A percentile compares a stretch with the other conserved stretches of the same genome.
phyloP scores from a whole-genome alignment of 2,797 vertebrate species.

The Sciurus carolinensis region DNA sequence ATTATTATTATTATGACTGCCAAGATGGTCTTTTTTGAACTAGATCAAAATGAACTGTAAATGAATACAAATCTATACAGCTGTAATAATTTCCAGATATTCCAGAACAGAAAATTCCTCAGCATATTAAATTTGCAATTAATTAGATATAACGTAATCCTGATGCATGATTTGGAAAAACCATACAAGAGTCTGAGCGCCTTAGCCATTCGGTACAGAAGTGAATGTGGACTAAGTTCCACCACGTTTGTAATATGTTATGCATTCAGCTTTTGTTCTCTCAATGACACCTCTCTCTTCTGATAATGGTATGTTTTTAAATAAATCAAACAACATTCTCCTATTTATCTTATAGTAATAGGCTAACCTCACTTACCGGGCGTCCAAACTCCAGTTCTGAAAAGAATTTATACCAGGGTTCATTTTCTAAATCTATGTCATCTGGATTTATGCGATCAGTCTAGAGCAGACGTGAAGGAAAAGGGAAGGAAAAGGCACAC shows the following conservation, averaged over 20 bases:
- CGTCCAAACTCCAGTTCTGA: constrained; percentile 99
- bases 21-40: not conserved
- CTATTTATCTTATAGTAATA: constrained; percentile 85
- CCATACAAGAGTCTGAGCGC: rapidly evolving
- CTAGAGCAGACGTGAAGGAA: constrained; percentile 94
- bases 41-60: constrained; percentile 59
- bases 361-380: constrained; percentile 96
- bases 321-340: constrained; percentile 80
- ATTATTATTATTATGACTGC: not conserved
- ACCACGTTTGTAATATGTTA: not conserved
- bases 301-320: constrained; percentile 65
- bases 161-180: not conserved
- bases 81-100: not conserved
- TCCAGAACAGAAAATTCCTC: not conserved
- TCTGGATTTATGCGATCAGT: constrained; percentile 94
- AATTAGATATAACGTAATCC: not conserved
- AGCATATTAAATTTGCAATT: constrained; percentile 4
- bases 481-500: constrained; percentile 91
- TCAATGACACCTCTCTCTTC: not conserved
- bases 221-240: not conserved
- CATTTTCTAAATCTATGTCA: constrained; percentile 99
- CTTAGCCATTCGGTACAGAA: not conserved
- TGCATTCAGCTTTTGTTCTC: not conserved
- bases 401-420: constrained; percentile 99
- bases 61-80: constrained; percentile 5